These are phyloP conservation scores for Gastrophysa polygoni DNA, from an alignment of 2,888 invertebrate genomes.

Conservation along the genomic window DNA sequence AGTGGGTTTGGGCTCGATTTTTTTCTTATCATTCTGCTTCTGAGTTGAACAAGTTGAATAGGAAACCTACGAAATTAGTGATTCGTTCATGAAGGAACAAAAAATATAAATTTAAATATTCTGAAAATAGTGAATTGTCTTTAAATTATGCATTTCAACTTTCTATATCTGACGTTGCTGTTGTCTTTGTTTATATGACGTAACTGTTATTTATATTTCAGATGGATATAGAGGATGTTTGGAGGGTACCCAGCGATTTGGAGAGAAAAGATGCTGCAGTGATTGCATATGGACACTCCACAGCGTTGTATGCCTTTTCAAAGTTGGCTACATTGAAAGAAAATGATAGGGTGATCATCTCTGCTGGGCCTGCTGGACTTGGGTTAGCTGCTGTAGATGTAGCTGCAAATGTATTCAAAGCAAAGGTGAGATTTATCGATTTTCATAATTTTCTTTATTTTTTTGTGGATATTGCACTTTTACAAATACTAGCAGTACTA, in stretches of 20 bases:
- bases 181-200: too few species aligned
- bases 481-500: background rate
- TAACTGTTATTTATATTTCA: too few species aligned
- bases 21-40: too few species aligned
- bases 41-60: too few species aligned
- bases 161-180: too few species aligned
- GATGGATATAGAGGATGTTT: conserved; percentile 62
- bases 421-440: conserved; percentile 60
- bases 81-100: too few species aligned
- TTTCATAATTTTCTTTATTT: background rate
- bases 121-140: too few species aligned
- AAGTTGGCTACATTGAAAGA: conserved; percentile 60
- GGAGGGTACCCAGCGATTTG: conserved; percentile 63
- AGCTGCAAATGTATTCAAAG: conserved; percentile 70
- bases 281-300: conserved; percentile 66
- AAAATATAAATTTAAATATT: too few species aligned
- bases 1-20: too few species aligned
- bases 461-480: too few species aligned
- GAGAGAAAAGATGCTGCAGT: conserved; percentile 64
- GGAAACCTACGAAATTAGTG: too few species aligned
- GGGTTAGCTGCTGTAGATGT: conserved; percentile 72
- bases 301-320: conserved; percentile 68
- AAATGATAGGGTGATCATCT: conserved; percentile 67
- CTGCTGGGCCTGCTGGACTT: conserved; percentile 68
- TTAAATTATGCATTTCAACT: too few species aligned